phyloP scores from a whole-genome alignment of 2,888 invertebrate species.

The Aphodius sticticus region DNA sequence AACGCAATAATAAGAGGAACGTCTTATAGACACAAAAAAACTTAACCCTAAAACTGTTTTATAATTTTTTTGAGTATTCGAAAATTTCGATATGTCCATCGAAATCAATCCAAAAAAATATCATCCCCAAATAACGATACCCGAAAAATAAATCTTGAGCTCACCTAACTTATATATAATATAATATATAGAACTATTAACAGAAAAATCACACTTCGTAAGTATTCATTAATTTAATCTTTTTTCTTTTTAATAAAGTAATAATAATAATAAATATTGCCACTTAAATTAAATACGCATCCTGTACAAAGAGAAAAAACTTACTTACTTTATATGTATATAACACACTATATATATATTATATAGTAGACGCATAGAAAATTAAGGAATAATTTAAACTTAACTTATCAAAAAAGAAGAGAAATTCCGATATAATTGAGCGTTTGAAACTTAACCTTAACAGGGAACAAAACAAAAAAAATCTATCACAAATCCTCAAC shows the following conservation, averaged over 20 bases:
- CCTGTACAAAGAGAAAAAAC: not conserved
- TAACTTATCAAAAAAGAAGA: not conserved
- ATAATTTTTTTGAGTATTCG: not conserved
- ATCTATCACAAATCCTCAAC: not conserved
- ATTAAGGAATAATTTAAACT: not conserved
- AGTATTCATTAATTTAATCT: too few species aligned
- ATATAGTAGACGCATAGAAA: too few species aligned
- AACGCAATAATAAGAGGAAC: not conserved
- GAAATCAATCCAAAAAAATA: not conserved
- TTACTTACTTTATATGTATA: not conserved
- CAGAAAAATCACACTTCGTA: not conserved
- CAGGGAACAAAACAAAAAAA: not conserved
- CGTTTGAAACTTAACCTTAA: not conserved
- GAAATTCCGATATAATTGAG: not conserved
- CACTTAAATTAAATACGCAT: conserved; percentile 4
- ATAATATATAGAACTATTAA: not conserved
- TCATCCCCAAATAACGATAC: not conserved
- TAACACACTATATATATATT: too few species aligned
- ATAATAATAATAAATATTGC: conserved; percentile 4
- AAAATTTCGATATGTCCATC: not conserved
- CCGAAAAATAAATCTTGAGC: not conserved
- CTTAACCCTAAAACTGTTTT: not conserved
- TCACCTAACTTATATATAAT: not conserved
- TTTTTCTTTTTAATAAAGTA: not conserved
- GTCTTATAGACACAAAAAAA: not conserved